These are phyloP conservation scores for Biston betularia DNA, from an alignment of 2,888 invertebrate species.

Conservation along the genomic window DNA sequence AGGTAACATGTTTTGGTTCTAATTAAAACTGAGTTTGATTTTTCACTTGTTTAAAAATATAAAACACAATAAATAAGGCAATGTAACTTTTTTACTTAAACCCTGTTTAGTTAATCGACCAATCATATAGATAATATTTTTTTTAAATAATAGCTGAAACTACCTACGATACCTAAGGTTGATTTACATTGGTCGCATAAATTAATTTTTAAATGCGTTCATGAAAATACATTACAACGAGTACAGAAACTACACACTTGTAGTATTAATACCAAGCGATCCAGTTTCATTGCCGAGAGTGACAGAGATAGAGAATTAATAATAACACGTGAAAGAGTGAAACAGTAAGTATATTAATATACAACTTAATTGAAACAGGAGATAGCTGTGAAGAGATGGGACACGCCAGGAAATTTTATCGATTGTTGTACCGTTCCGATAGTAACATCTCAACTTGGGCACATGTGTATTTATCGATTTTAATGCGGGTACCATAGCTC, in stretches of 20 bases:
- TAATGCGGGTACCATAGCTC: too few relatives aligned
- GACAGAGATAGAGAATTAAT: conserved; percentile 53
- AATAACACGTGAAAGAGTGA: conserved; percentile 42
- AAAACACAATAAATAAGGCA: too few relatives aligned
- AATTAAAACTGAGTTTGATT: conserved; percentile 48
- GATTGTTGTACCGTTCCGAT: conserved; percentile 4
- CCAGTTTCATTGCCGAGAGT: conserved; percentile 71
- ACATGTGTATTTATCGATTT: too few relatives aligned
- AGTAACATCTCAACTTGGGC: too few relatives aligned
- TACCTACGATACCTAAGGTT: too few relatives aligned
- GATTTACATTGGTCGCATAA: too few relatives aligned
- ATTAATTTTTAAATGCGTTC: too few relatives aligned
- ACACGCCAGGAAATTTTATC: conserved; percentile 45
- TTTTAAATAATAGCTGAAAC: too few relatives aligned
- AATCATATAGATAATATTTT: too few relatives aligned
- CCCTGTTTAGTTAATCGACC: too few relatives aligned
- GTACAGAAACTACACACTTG: conserved; percentile 51
- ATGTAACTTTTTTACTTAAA: too few relatives aligned
- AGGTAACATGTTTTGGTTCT: conserved; percentile 73
- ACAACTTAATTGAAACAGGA: conserved; percentile 81
- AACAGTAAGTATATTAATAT: conserved; percentile 55
- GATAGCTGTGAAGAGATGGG: conserved; percentile 55
- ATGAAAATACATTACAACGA: too few relatives aligned
- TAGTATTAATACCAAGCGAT: conserved; percentile 74
- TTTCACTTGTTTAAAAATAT: conserved; percentile 3